Evolutionary conservation across 2,797 vertebrate species (phyloP), one percentile per base, ranked within the genome.

Genomic region (Danio kyathit): DNA sequence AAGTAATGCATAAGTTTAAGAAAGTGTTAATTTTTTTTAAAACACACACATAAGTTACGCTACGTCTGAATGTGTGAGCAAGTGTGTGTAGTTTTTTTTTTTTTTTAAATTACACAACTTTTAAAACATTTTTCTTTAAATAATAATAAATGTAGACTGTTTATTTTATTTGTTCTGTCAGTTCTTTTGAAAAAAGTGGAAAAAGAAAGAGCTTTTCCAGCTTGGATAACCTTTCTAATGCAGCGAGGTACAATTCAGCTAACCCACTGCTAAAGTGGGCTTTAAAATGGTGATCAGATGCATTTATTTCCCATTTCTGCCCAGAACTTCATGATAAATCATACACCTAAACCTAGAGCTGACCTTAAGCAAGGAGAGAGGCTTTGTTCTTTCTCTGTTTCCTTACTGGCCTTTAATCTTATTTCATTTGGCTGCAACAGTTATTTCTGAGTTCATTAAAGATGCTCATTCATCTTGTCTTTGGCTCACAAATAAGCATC

Each of bases 201-300:
- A 71, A 71, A 71, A 16, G 5, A 4, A n/a, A n/a, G n/a, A n/a
- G n/a, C n/a, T n/a, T n/a, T 67, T 52, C 21, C 86, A 88, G 89
- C 88, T 86, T 85, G 87, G 87, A 89, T 91, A 87, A 89, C 89
- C 85, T 90, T 90, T 87, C 87, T 92, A 93, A 92, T 92, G 91
- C 90, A n/a, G n/a, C n/a, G n/a, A n/a, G n/a, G n/a, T 29, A 92
- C 88, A 92, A 91, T 92, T 86, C 87, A 92, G 87, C 90, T 91
- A 92, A 90, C 91, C 89, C 88, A 88, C 90, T 85, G 86, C 90
- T 88, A 91, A 93, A 91, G 90, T 90, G 56, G 91, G 89, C 91
- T 90, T 89, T 90, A 91, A 92, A 90, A 90, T 91, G 86, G 87
- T 85, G 89, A 92, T 90, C 88, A 88, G 88, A 90, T 89, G 89